Conservation (phyloP, 2,888 invertebrate species). For the Dryadula phaetusa region DNA sequence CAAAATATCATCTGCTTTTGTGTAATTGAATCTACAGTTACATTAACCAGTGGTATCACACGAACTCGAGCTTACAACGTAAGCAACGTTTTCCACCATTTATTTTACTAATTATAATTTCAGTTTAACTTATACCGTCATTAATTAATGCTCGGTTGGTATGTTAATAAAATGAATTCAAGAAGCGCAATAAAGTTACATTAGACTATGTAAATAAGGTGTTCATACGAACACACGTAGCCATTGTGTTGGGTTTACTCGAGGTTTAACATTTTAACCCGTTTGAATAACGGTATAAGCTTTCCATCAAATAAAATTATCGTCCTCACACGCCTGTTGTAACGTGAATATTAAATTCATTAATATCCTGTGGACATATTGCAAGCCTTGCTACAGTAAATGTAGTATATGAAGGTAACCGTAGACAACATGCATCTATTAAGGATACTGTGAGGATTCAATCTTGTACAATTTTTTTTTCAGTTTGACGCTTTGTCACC, state of each 20-base stretch:
- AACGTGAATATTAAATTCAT: slow-evolving; percentile 1
- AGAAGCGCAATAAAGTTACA: slow-evolving; percentile 4
- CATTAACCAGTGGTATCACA: neutral
- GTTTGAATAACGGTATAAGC: slow-evolving; percentile 13
- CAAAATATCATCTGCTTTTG: neutral
- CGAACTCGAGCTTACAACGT: neutral
- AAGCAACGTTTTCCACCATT: neutral
- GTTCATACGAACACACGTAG: neutral
- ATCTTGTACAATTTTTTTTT: too few species aligned
- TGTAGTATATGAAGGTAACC: too few species aligned
- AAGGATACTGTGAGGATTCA: too few species aligned
- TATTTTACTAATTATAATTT: neutral
- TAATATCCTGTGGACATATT: neutral
- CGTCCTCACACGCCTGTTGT: slow-evolving; percentile 4
- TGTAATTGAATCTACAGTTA: neutral
- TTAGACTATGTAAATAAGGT: slow-evolving; percentile 15
- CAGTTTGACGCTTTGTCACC: too few species aligned
- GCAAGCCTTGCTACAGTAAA: neutral
- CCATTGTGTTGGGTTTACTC: neutral
- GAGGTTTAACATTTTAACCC: slow-evolving; percentile 19
- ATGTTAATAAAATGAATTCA: slow-evolving; percentile 5
- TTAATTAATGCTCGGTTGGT: neutral
- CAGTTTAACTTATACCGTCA: neutral
- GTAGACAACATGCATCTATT: too few species aligned
- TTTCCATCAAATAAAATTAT: slow-evolving; percentile 20